phyloP scores from a whole-genome alignment of 2,888 invertebrate genomes.

The Callosobruchus maculatus region DNA sequence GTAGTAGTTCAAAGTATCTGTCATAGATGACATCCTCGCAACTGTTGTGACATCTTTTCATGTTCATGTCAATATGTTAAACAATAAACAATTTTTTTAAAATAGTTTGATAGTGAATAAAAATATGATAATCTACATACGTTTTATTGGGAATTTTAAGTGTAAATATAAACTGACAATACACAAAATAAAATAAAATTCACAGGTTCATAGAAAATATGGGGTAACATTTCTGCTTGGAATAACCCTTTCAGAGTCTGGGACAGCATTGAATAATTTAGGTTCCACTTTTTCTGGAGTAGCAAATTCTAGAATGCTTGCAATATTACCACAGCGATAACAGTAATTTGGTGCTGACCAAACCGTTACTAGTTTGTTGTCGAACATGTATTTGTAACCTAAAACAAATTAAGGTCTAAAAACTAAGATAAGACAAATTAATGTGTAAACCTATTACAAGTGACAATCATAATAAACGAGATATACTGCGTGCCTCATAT shows the following conservation, averaged over 20 bases:
- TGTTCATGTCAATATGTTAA: too few relatives aligned
- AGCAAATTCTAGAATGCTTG: slow-evolving; percentile 90
- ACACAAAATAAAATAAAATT: not conserved
- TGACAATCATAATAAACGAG: too few relatives aligned
- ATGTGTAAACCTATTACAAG: too few relatives aligned
- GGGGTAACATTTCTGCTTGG: slow-evolving; percentile 92
- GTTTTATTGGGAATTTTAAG: not conserved
- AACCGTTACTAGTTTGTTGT: slow-evolving; percentile 93
- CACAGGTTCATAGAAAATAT: slow-evolving; percentile 78
- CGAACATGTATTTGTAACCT: slow-evolving; percentile 98
- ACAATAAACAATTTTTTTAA: too few relatives aligned
- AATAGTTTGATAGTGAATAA: too few relatives aligned
- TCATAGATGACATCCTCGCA: too few relatives aligned
- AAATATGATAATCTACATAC: not conserved
- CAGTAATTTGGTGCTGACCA: slow-evolving; percentile 99
- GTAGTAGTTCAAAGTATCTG: too few relatives aligned
- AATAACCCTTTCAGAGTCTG: slow-evolving; percentile 89
- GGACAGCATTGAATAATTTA: slow-evolving; percentile 93
- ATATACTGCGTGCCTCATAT: too few relatives aligned
- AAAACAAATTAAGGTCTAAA: slow-evolving; percentile 42
- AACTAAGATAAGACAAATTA: not conserved
- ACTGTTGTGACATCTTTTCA: too few relatives aligned
- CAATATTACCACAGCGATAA: slow-evolving; percentile 97
- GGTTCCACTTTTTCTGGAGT: slow-evolving; percentile 72
- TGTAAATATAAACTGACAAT: not conserved